phyloP scores from a whole-genome alignment of 2,888 invertebrate species.

The Polydesmus complanatus region DNA sequence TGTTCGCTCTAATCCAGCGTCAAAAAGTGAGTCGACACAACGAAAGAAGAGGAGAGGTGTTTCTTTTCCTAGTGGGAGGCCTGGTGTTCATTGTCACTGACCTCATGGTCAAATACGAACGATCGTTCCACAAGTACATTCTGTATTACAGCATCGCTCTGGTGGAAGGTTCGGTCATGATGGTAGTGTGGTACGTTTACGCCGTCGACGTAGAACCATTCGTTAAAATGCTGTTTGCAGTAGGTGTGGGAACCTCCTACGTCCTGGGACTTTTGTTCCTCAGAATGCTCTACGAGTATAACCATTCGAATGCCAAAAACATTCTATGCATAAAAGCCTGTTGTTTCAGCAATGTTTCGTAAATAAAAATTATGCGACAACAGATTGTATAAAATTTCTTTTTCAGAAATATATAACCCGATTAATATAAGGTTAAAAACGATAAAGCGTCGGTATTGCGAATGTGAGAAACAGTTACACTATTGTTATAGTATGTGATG shows the following conservation, averaged over 20 bases:
- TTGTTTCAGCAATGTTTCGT: too few species aligned
- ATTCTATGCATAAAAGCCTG: not conserved
- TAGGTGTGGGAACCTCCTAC: conserved; percentile 7
- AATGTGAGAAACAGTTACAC: too few species aligned
- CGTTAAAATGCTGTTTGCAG: not conserved
- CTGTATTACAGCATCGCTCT: conserved; percentile 8
- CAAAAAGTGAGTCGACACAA: conserved; percentile 11
- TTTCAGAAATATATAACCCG: too few species aligned
- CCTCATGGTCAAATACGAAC: conserved; percentile 9
- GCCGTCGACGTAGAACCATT: not conserved
- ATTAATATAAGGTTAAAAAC: too few species aligned
- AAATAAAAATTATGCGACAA: too few species aligned
- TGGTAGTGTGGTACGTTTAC: conserved; percentile 11
- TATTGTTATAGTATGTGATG: too few species aligned
- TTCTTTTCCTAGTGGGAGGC: conserved; percentile 11
- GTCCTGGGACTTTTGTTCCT: conserved; percentile 5
- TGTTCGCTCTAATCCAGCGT: conserved; percentile 6
- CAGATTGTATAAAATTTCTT: too few species aligned
- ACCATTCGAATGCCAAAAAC: not conserved
- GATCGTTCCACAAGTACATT: conserved; percentile 10
- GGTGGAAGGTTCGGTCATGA: conserved; percentile 7
- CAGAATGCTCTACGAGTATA: conserved; percentile 4
- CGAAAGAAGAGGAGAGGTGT: conserved; percentile 9
- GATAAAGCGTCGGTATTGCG: too few species aligned
- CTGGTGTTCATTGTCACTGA: conserved; percentile 12